Conservation (phyloP, 2,113 vertebrate genomes). For the Nycticorax nycticorax region DNA sequence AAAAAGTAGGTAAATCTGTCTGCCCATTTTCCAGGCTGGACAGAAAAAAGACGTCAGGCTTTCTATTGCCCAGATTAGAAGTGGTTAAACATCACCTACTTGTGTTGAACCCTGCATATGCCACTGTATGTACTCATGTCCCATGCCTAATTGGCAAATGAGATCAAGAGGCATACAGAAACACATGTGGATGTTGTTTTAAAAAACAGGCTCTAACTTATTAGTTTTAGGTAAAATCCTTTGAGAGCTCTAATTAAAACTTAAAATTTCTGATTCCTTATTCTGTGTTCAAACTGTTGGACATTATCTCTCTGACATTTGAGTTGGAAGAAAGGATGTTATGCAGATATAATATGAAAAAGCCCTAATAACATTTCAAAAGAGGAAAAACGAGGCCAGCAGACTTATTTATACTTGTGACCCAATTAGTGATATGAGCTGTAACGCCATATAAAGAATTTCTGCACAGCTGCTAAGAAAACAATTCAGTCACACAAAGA, state of each 20-base stretch:
- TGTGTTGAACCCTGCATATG: neutral
- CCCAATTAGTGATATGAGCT: neutral
- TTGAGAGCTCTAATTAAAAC: neutral
- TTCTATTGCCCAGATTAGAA: neutral
- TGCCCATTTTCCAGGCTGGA: neutral
- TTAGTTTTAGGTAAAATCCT: neutral
- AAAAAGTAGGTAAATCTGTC: neutral
- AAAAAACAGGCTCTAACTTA: neutral
- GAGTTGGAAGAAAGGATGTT: neutral
- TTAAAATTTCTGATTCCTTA: neutral
- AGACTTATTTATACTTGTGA: neutral
- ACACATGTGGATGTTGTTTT: neutral
- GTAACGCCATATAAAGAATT: neutral
- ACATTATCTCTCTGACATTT: neutral
- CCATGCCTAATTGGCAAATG: neutral
- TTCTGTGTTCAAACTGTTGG: neutral
- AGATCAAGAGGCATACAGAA: neutral
- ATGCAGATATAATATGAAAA: neutral
- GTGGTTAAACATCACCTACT: neutral
- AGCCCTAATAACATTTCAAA: neutral
- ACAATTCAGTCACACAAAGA: neutral
- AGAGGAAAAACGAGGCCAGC: neutral
- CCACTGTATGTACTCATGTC: neutral
- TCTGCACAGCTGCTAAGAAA: neutral
- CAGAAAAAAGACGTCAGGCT: neutral